Base-by-base conservation (phyloP, 1,140 invertebrate genomes). In the Camponotus vicinus region DNA sequence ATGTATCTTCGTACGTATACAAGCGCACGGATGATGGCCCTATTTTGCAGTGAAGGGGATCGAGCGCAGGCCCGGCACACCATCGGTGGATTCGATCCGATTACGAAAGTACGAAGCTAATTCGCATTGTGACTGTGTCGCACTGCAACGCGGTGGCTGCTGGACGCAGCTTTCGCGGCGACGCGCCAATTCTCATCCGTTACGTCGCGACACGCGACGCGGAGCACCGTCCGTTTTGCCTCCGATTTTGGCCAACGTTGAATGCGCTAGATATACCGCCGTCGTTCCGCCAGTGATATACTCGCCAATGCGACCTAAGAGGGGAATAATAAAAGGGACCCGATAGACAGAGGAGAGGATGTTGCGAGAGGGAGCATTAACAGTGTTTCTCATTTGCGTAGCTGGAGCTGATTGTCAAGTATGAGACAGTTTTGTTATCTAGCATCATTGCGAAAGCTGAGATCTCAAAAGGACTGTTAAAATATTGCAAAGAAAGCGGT, bases 251-350 rank as follows among this genome's bases (percentile, higher is more conserved):
- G 59, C 49, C 27, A 55, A 71, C 55, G 37, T 75, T 55, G 87
- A 67, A 82, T 89, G 52, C 34, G 63, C 21, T 80, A 52, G 82
- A 79, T 70, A 40, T 80, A 32, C 77, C 55, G 42, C 40, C 79
- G 40, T 86, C 76, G 57, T 76, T 86, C 70, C 57, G 18, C 8
- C 83, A n/a, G 61, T 88, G 87, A 89, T 88, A 86, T 76, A 75
- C 78, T 61, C 63, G 73, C 57, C 73, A 61, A 89, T 85, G 84
- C 89, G 49, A 80, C 66, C 70, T 61, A 71, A 18, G 73, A 76
- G 73, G 83, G 59, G 59, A 59, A 83, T 91, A 88, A 91, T 88
- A 89, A 88, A 69, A 83, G 85, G 77, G 71, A 63, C 61, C 13
- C 63, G 66, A 52, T 52, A 27, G 63, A 8, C 42, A 18, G 11